Percentiles rank a stretch among this genome's conserved stretches.
phyloP scores from a whole-genome alignment of 2,113 vertebrate genomes.

The Peromyscus californicus region DNA sequence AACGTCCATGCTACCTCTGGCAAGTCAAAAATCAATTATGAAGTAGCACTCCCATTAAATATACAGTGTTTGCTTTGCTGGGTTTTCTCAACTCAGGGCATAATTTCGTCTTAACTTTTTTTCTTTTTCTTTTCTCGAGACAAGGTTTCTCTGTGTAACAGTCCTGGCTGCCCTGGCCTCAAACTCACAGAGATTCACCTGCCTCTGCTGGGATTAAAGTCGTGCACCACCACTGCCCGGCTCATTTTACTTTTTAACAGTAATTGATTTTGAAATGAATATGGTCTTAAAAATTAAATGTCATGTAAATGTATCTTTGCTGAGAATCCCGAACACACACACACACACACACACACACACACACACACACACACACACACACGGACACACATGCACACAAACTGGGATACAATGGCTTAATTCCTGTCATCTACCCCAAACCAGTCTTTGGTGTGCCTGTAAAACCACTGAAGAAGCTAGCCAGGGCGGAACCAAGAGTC shows the following conservation, averaged over 20 bases:
- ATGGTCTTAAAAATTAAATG: not conserved
- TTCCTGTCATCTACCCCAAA: not conserved
- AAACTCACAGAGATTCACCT: not conserved
- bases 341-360: not conserved
- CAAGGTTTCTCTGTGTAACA: not conserved
- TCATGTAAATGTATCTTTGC: not conserved
- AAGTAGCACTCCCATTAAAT: not conserved
- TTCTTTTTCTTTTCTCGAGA: not conserved
- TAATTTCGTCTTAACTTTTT: not conserved
- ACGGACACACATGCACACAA: not conserved
- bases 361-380: too few species aligned
- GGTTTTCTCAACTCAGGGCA: not conserved
- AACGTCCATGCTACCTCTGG: not conserved
- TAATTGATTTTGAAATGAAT: constrained; percentile 15
- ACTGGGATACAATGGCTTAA: not conserved
- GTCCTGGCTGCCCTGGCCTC: not conserved
- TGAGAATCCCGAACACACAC: not conserved
- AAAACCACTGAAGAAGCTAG: not conserved
- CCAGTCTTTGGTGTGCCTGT: not conserved
- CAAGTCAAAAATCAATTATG: not conserved
- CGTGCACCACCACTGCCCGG: not conserved
- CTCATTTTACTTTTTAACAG: not conserved
- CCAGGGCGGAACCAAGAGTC: not conserved
- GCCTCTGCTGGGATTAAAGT: not conserved
- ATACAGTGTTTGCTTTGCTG: not conserved